These are phyloP conservation scores for Tachyglossus aculeatus DNA, from an alignment of 2,797 vertebrate genomes.

Conservation along the genomic window DNA sequence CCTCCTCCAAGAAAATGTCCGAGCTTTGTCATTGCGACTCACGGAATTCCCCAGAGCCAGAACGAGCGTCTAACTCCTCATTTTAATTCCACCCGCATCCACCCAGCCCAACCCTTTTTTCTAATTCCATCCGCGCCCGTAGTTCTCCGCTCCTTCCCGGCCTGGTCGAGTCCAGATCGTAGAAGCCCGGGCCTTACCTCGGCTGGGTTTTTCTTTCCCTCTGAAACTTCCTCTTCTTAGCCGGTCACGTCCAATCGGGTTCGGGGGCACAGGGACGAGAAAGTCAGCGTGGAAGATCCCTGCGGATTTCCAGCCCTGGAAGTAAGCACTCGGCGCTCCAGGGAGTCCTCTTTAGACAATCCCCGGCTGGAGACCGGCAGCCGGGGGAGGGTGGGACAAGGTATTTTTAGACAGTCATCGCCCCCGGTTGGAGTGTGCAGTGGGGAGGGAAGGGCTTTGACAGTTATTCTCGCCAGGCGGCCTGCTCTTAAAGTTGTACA, in stretches of 20 bases:
- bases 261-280: neutral
- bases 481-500: slow-evolving; percentile 60
- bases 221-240: neutral
- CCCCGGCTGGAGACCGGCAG: neutral
- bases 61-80: accelerated
- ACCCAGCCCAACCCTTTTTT: neutral
- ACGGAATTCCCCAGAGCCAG: too few species aligned
- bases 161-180: neutral
- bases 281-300: neutral
- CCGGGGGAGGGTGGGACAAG: neutral
- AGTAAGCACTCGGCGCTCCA: neutral
- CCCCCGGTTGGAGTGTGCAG: neutral
- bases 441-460: slow-evolving; percentile 45
- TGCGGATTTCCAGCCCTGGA: neutral
- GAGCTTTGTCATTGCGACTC: too few species aligned
- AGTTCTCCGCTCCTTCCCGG: neutral
- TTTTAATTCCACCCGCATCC: too few species aligned
- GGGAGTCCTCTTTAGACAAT: neutral
- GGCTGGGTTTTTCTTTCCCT: accelerated
- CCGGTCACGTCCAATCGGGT: neutral
- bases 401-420: slow-evolving; percentile 58
- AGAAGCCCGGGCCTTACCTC: slow-evolving; percentile 15
- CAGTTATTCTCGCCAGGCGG: slow-evolving; percentile 1
- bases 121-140: neutral
- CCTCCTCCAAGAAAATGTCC: too few species aligned